Evolutionary conservation across 2,113 vertebrate species (phyloP).

Genomic region (Chaetodon trifascialis): DNA sequence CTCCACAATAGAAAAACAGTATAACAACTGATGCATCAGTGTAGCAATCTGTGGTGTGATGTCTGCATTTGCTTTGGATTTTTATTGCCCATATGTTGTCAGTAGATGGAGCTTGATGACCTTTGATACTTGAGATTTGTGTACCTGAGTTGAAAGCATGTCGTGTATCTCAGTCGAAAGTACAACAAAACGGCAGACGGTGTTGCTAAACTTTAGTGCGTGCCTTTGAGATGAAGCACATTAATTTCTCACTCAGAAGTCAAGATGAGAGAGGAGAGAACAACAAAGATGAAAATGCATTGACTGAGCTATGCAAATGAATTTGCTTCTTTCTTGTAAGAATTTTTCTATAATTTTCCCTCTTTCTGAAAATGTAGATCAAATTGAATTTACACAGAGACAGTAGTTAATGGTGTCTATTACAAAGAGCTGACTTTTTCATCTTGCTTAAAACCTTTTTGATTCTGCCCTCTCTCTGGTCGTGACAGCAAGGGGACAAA

Average conservation of each 20-base stretch:
- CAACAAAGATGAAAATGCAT: not conserved
- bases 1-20: not conserved
- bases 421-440: not conserved
- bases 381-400: not conserved
- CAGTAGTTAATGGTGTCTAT: not conserved
- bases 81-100: conserved; percentile 30
- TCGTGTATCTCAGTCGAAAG: conserved; percentile 1
- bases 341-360: not conserved
- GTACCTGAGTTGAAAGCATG: not conserved
- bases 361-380: not conserved
- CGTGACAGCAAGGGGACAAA: conserved; percentile 41
- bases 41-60: not conserved
- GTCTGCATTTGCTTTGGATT: conserved; percentile 18
- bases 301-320: not conserved
- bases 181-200: conserved; percentile 1
- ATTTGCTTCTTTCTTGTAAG: not conserved
- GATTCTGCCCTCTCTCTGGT: conserved; percentile 23
- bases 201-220: conserved; percentile 5
- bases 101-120: conserved; percentile 68
- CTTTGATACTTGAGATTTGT: conserved; percentile 40
- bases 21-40: not conserved
- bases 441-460: conserved; percentile 25
- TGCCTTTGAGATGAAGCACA: conserved; percentile 1
- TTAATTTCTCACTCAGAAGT: not conserved
- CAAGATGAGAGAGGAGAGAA: not conserved